Base-by-base conservation (phyloP, 53 echinoderm and acorn worm genomes). In the Mesocentrotus franciscanus region DNA sequence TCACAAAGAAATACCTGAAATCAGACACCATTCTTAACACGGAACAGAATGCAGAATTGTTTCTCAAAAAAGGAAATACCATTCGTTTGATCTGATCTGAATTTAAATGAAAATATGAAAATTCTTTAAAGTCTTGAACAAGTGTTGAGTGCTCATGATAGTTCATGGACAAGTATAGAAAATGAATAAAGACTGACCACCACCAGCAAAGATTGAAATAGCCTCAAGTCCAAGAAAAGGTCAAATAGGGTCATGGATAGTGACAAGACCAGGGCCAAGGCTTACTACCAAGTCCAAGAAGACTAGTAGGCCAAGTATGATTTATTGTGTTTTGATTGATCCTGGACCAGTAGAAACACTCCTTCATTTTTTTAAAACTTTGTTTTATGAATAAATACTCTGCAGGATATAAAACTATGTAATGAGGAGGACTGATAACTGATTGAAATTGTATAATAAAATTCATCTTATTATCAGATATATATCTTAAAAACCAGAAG, bases 231-330 rank as follows among this genome's bases (percentile, higher is more conserved):
- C 58, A 58, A 87, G 26, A 57, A 56, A 26, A 87, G 87, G 56
- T 84, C 84, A 24, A 15, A 17, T 16, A 49, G 84, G 84, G 4
- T 87, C 58, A 87, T 27, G 87, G 58, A 58, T 58, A 58, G 14
- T 57, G 87, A 58, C 14, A 58, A 27, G 58, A 87, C 59, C 87
- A 87, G 56, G 87, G 87, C 87, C 87, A 87, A 87, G 87, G 13
- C 58, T 87, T 27, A 42, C 42, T 42, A 42, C 36, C 81, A 76
- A 76, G 32, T 30, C 75, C 49, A 84, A 42, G 24, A 4, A 14
- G 36, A 84, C 84, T 49, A 8, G 84, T 42, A 84, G 36, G 78
- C 12, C 78, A 11, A 13, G 78, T 34, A 34, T 78, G 78, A 34
- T 78, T 78, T 29, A 78, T 34, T 11, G 34, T 34, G 5, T n/a